Base-by-base conservation (phyloP, 2,888 invertebrate species). In the Salpingus planirostris region DNA sequence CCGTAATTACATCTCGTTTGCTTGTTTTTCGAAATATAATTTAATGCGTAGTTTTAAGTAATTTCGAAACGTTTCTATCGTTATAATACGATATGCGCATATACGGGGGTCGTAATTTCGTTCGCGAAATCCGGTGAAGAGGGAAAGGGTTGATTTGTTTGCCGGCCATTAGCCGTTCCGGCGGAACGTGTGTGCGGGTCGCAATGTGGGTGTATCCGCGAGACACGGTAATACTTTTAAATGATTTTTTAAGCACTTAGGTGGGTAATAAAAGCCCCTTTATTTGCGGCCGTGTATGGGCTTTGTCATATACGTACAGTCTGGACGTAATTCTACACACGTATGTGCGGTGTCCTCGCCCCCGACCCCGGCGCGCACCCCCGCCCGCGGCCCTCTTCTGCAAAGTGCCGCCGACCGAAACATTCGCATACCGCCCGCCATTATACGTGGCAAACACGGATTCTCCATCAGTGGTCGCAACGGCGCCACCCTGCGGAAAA, bases 371-470 rank as follows among this genome's bases (percentile, higher is more conserved):
- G 2, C 30, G 7, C 11, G 6, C 24, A 24, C 21, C 27, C 26
- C 24, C 18, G 40, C 44, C 37, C 26, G 31, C 23, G 44, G 45
- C 44, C 37, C 39, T 45, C n/a, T n/a, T n/a, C n/a, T 35, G 40
- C 39, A 47, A 46, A 49, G 45, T 42, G 46, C 46, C 43, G 38
- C 36, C 42, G 45, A 47, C 46, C 46, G 44, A 44, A 51, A 49
- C 49, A 47, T 43, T 47, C 45, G 42, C 46, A 43, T 48, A 50
- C 50, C n/a, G 46, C 49, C 43, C 40, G 40, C 50, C 43, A 50
- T 52, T 52, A 51, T 47, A 42, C 45, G 50, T 36, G 46, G 51
- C 42, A 48, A 54, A 54, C 54, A 54, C 46, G 54, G 38, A 47
- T 49, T 53, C 52, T 52, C 54, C 54, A 54, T 54, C 53, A 54